Evolutionary conservation across 2,113 vertebrate species (phyloP).

Genomic region (Pagrus major): DNA sequence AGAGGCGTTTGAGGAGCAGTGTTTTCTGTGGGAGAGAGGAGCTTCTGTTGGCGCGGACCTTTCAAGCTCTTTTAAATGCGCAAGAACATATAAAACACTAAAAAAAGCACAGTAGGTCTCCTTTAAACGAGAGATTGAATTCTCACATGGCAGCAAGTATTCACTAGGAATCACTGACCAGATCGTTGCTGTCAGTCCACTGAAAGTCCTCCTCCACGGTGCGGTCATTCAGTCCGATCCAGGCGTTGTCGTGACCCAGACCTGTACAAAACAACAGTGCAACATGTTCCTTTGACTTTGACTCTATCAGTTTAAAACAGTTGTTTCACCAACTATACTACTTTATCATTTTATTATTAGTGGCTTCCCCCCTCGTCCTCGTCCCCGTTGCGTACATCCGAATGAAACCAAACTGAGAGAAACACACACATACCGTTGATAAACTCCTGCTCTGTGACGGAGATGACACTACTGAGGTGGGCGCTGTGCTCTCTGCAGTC

Average conservation of each 20-base stretch:
- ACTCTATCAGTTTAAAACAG: no score
- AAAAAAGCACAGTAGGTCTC: no score
- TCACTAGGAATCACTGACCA: conserved; percentile 84
- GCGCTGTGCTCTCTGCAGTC: conserved; percentile 93
- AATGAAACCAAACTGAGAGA: background rate
- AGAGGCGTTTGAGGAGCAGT: no score
- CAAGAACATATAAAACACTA: no score
- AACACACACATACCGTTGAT: conserved; percentile 86
- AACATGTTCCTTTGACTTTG: background rate
- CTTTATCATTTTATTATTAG: no score
- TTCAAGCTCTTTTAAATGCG: no score
- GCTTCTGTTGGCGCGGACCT: no score
- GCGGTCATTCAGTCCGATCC: conserved; percentile 95
- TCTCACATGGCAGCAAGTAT: background rate
- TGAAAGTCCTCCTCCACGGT: conserved; percentile 98
- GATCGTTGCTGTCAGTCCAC: conserved; percentile 92
- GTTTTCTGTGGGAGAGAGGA: no score
- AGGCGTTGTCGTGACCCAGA: conserved; percentile 94
- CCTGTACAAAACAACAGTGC: conserved; percentile 77
- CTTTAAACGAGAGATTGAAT: no score
- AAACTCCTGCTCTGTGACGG: conserved; percentile 89
- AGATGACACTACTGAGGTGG: conserved; percentile 92
- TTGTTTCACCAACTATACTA: no score
- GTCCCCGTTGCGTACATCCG: no score
- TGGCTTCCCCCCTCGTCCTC: no score